Base-by-base conservation (phyloP, 1,140 invertebrate species). In the Neotoxoptera formosana region DNA sequence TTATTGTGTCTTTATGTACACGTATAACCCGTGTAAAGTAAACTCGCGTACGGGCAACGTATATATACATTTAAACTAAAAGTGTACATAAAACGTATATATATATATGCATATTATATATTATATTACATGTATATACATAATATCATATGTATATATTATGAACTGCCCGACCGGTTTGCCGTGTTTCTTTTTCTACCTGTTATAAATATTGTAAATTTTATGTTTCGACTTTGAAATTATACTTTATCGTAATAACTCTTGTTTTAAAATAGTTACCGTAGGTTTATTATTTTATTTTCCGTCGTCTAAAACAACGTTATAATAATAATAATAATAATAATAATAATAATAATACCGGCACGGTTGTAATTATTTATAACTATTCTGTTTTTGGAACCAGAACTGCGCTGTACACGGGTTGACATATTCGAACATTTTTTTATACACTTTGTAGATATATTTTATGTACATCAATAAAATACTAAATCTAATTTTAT, bases 11-110 rank as follows among this genome's bases (percentile, higher is more conserved):
- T n/a, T 67, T 76, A 76, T n/a, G 14, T n/a, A 76, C 17, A 76
- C 17, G 30, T 4, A 41, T 41, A 41, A 41, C 41, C 41, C 4
- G 4, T 41, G 41, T n/a, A n/a, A 76, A 76, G 60, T n/a, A 76
- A 76, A 76, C 60, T 30, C n/a, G 17, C 60, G 60, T n/a, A 67
- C 30, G 60, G 6, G 14, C 60, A 76, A 30, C n/a, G 60, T 67
- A n/a, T 53, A 53, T 53, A 53, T 53, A 76, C 60, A 76, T n/a
- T 76, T 76, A n/a, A 76, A 76, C 60, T n/a, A 76, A 76, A 76
- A n/a, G 17, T 34, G 30, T 76, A 67, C 60, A 4, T n/a, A 67
- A n/a, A n/a, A n/a, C n/a, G n/a, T n/a, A n/a, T n/a, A 60, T n/a
- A 30, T 60, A 60, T 14, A 30, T 76, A 76, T 76, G 30, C n/a